Conservation (phyloP, 1,140 invertebrate genomes). For the Brachionus asplanchnoidis region DNA sequence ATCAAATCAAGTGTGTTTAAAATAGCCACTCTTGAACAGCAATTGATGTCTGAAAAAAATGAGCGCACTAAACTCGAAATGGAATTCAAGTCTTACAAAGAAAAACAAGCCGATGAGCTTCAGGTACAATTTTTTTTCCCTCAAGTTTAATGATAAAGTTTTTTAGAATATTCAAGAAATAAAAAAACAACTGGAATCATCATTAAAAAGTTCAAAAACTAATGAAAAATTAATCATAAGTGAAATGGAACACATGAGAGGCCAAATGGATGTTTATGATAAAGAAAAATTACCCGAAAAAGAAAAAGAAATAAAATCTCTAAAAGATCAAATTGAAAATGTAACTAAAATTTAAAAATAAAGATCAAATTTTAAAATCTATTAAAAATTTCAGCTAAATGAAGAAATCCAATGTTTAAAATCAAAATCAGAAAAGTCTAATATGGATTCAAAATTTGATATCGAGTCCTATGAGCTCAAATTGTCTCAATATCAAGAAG, state of each 20-base stretch:
- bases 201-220: constrained; percentile 31
- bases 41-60: constrained; percentile 23
- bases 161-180: constrained; percentile 12
- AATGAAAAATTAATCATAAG: constrained; percentile 26
- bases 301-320: constrained; percentile 17
- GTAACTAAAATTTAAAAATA: not conserved
- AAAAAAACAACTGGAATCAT: not conserved
- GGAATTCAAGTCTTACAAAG: constrained; percentile 2
- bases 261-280: constrained; percentile 15
- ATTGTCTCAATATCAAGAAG: not conserved
- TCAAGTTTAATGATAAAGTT: not conserved
- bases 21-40: constrained; percentile 20
- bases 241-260: constrained; percentile 33
- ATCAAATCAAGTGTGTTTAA: constrained; percentile 29
- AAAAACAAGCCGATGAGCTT: not conserved
- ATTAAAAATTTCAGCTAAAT: not conserved
- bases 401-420: not conserved
- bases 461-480: not conserved
- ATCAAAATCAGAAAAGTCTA: not conserved
- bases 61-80: constrained; percentile 11
- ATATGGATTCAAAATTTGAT: not conserved
- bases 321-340: constrained; percentile 5
- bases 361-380: not conserved
- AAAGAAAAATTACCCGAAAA: constrained; percentile 5
- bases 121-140: not conserved